These are phyloP conservation scores for Scotopteryx bipunctaria DNA, from an alignment of 2,888 invertebrate genomes.

Conservation along the genomic window DNA sequence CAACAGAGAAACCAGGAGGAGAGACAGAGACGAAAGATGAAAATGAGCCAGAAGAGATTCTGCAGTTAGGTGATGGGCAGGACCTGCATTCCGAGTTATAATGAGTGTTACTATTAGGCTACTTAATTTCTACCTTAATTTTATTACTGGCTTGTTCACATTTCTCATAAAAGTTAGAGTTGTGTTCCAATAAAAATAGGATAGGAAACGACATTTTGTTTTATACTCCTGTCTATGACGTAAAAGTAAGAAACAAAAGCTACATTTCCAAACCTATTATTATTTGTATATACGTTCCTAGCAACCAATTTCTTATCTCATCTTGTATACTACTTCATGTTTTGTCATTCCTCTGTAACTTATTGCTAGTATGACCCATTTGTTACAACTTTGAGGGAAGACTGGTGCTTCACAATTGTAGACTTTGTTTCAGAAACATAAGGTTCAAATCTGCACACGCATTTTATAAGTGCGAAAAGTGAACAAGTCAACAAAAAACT, in stretches of 20 bases:
- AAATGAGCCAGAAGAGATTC: conserved; percentile 52
- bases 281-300: conserved; percentile 1
- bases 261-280: background rate
- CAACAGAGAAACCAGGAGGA: conserved; percentile 43
- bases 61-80: conserved; percentile 56
- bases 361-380: conserved; percentile 1
- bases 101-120: conserved; percentile 71
- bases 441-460: background rate
- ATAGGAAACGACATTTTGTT: background rate
- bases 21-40: conserved; percentile 38
- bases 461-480: conserved; percentile 49
- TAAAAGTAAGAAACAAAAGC: background rate
- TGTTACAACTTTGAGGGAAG: background rate
- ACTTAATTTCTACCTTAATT: conserved; percentile 62
- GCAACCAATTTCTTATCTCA: conserved; percentile 3
- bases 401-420: background rate
- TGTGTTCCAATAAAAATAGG: background rate
- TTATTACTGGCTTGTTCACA: conserved; percentile 69
- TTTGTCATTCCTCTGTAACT: background rate
- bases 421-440: background rate
- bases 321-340: conserved; percentile 3
- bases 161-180: conserved; percentile 40
- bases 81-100: conserved; percentile 81
- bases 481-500: conserved; percentile 61
- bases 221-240: background rate